Percentiles rank a stretch among this genome's conserved stretches.
These are phyloP conservation scores for Colius striatus DNA, from an alignment of 2,113 vertebrate species.

Conservation along the genomic window DNA sequence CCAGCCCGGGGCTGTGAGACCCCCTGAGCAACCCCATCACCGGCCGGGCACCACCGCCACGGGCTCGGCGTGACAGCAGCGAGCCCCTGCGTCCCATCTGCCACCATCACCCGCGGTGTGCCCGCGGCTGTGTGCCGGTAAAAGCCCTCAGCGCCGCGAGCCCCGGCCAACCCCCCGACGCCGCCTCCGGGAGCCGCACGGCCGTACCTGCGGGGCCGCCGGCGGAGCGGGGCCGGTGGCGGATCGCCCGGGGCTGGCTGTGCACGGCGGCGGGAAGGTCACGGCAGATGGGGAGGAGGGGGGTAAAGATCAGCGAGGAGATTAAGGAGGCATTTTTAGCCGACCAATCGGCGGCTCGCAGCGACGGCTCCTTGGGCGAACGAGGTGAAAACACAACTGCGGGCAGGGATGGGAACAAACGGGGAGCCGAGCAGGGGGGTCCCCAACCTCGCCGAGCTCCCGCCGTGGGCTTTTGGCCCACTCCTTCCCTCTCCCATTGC, in stretches of 20 bases:
- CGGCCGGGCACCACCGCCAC: not conserved
- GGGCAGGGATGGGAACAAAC: not conserved
- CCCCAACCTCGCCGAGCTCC: not conserved
- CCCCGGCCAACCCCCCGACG: not conserved
- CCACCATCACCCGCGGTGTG: accelerated
- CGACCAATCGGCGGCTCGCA: conserved; percentile 69
- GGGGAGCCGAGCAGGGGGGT: not conserved
- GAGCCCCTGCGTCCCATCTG: not conserved
- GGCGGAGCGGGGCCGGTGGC: not conserved
- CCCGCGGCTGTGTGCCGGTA: no score
- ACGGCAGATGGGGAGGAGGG: conserved; percentile 68
- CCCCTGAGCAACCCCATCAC: not conserved
- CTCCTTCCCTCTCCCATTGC: no score
- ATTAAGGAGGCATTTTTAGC: conserved; percentile 78
- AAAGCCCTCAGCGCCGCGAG: not conserved
- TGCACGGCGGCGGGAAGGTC: conserved; percentile 42
- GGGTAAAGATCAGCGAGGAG: conserved; percentile 69
- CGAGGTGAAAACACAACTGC: conserved; percentile 62
- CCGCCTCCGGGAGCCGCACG: not conserved
- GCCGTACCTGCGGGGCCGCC: conserved; percentile 8
- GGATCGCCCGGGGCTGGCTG: not conserved
- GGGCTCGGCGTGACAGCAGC: not conserved
- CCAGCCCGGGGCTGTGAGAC: accelerated
- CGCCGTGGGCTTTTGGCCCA: no score
- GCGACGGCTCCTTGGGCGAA: conserved; percentile 34